A percentile compares a stretch with the other conserved stretches of the same genome.
Evolutionary conservation across 2,113 vertebrate species (phyloP).

Genomic region (Thunnus thynnus): DNA sequence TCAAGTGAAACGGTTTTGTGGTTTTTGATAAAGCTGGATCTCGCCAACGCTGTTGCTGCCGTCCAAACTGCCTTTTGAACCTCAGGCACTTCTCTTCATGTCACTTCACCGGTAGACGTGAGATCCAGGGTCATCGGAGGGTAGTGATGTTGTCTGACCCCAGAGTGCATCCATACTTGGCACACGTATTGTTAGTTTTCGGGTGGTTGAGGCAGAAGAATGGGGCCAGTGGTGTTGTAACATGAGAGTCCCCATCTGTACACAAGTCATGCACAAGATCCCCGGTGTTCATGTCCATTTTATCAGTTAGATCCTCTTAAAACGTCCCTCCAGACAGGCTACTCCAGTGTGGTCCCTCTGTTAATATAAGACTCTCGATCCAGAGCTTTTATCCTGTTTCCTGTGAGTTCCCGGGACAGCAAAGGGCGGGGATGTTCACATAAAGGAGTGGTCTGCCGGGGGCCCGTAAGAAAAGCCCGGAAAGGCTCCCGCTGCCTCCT

Average conservation of each 20-base stretch:
- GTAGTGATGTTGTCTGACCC: conserved; percentile 27
- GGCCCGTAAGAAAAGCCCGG: conserved; percentile 88
- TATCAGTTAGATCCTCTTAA: conserved; percentile 36
- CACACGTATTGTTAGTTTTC: conserved; percentile 60
- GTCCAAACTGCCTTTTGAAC: conserved; percentile 56
- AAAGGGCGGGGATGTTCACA: conserved; percentile 65
- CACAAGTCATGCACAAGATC: conserved; percentile 36
- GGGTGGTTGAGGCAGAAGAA: conserved; percentile 42
- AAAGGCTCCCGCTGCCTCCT: conserved; percentile 86
- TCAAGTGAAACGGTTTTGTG: conserved; percentile 5
- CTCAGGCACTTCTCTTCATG: conserved; percentile 81
- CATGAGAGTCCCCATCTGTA: conserved; percentile 41
- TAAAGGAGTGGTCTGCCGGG: conserved; percentile 73
- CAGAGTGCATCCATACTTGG: conserved; percentile 65
- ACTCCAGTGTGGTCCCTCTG: conserved; percentile 23
- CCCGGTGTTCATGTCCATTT: background rate
- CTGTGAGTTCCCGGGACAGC: background rate
- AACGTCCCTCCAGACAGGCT: background rate
- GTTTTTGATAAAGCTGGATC: conserved; percentile 31
- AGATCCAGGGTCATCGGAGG: conserved; percentile 11
- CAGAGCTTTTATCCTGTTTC: conserved; percentile 6
- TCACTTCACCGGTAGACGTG: conserved; percentile 32
- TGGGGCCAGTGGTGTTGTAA: conserved; percentile 33
- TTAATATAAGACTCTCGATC: conserved; percentile 19
- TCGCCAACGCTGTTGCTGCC: conserved; percentile 7